Conservation (phyloP, 2,113 vertebrate genomes). For the Protomyctophum bolini region DNA sequence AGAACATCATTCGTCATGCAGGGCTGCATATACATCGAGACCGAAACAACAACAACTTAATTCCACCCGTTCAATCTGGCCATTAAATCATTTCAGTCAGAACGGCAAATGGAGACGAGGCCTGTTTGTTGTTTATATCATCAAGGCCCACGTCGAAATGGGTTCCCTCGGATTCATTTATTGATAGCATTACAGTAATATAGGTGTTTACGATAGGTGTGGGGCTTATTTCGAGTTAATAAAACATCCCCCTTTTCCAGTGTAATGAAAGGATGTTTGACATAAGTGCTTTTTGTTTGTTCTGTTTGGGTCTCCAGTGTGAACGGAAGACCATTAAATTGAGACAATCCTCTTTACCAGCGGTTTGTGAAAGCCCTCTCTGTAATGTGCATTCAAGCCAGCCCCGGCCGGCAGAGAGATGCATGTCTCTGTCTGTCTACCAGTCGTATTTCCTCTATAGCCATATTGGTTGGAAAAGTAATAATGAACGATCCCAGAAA, state of each 20-base stretch:
- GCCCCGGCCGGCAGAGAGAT: constrained; percentile 23
- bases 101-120: constrained; percentile 73
- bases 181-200: constrained; percentile 78
- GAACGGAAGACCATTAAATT: constrained; percentile 77
- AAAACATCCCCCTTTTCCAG: constrained; percentile 76
- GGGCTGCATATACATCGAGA: constrained; percentile 55
- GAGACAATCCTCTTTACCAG: constrained; percentile 78
- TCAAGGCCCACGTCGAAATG: constrained; percentile 64
- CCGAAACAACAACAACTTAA: constrained; percentile 66
- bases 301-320: constrained; percentile 77
- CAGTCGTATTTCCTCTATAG: constrained; percentile 2
- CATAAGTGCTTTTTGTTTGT: constrained; percentile 82
- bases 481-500: not conserved
- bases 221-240: constrained; percentile 79
- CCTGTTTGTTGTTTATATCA: constrained; percentile 75
- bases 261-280: constrained; percentile 74
- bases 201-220: constrained; percentile 78
- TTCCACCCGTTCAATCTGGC: constrained; percentile 68
- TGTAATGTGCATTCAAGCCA: constrained; percentile 60
- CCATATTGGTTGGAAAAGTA: not conserved
- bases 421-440: constrained; percentile 25
- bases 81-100: constrained; percentile 76
- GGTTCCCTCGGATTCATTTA: constrained; percentile 66
- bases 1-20: constrained; percentile 21
- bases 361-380: constrained; percentile 78